Base-by-base conservation (phyloP, 2,113 vertebrate genomes). In the Gadus chalcogrammus region DNA sequence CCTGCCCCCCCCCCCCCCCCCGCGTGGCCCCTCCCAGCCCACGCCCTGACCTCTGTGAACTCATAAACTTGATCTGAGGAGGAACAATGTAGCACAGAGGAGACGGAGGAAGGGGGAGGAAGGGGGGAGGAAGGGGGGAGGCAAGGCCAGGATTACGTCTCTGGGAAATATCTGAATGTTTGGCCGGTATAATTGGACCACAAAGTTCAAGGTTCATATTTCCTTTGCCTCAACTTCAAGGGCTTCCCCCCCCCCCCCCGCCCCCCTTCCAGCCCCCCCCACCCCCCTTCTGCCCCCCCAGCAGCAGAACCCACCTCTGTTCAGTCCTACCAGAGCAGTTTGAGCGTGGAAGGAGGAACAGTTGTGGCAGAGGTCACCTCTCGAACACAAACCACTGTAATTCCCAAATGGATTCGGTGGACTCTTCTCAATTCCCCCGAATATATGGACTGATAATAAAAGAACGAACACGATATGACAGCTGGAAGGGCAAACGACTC, bases 81-180 rank as follows among this genome's bases (percentile, higher is more conserved):
- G 67, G 69, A 89, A 90, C 83, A 88, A 86, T 73, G 78, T 77
- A 15, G 59, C 61, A 68, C 52, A 73, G 31, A 68, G 27, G 48
- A 61, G 38, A 16, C 12, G 5, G n/a, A 28, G 15, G 56, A 28
- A 56, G 56, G 13, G 64, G 67, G 62, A 20, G 56, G 60, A 38
- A 6, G 55, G 3, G 28, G n/a, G 0, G 56, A 67, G 38, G 16
- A 20, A 5, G 13, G 61, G 52, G 68, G 42, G 65, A 58, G 15
- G 61, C 62, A 38, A 31, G 68, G 72, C 53, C 72, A 72, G 82
- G 82, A 81, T 87, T 80, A 87, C 83, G 83, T 87, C 80, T 85
- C 80, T 85, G 81, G 84, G 82, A 85, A 87, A 83, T 73, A 61
- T 81, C 80, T 48, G 67, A 78, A 80, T 65, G 64, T 73, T 73